Conservation (phyloP, 2,113 vertebrate genomes). For the Bubo blakistoni region DNA sequence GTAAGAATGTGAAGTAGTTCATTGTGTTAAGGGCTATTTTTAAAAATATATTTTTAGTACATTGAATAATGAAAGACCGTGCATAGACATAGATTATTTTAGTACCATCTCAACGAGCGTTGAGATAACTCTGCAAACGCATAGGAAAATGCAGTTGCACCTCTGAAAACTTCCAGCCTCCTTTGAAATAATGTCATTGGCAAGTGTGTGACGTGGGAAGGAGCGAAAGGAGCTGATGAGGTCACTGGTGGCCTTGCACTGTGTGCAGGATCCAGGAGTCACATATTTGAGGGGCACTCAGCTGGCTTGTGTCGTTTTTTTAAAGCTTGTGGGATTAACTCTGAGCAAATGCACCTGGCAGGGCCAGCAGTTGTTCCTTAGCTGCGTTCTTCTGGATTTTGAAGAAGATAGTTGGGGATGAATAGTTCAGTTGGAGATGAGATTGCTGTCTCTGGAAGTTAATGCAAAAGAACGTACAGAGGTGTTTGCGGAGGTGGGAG, state of each 20-base stretch:
- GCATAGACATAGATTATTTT: not conserved
- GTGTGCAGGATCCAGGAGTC: too few relatives aligned
- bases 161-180: not conserved
- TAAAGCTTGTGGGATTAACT: not conserved
- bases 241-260: not conserved
- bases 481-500: not conserved
- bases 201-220: too few relatives aligned
- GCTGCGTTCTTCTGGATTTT: too few relatives aligned
- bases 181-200: not conserved
- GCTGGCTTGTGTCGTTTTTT: not conserved
- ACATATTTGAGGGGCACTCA: fast-evolving
- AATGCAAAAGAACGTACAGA: not conserved
- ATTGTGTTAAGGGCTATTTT: not conserved
- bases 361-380: too few relatives aligned
- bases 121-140: not conserved
- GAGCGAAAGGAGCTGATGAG: not conserved
- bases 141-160: not conserved
- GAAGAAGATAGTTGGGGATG: not conserved
- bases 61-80: not conserved
- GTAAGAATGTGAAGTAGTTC: not conserved
- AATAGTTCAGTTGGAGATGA: not conserved
- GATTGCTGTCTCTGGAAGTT: not conserved
- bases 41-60: not conserved
- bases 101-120: not conserved
- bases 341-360: not conserved